Base-by-base conservation (phyloP, 1,140 invertebrate genomes). In the Lordiphosa mommai region DNA sequence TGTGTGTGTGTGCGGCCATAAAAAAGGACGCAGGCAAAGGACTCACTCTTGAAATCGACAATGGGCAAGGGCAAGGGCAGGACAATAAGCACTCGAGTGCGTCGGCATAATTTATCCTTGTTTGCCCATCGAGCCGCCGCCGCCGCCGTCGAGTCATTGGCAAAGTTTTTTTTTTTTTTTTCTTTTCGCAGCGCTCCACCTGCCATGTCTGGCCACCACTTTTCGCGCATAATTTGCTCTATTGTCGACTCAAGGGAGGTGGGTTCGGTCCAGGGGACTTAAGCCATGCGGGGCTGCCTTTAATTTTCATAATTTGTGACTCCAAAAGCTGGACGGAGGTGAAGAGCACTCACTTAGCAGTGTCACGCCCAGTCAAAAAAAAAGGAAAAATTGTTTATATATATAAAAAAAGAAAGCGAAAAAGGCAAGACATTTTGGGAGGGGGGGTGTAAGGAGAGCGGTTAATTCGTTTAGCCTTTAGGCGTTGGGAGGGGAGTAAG, bases 61-160 rank as follows among this genome's bases (percentile, higher is more conserved):
- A 50, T n/a, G 8, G 44, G 17, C 56, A 50, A 37, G 12, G 37
- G 37, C 56, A 59, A 32, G 23, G 29, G 37, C 49, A 58, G 58
- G 64, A 85, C 72, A 72, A 85, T 85, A 79, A 76, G 76, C 77
- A 82, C 71, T 82, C 77, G 72, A 82, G 77, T 82, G 76, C 77
- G 76, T 82, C 76, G 76, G 77, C 76, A 82, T 84, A 82, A 82
- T 82, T 82, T 84, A 84, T 84, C 61, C 67, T 72, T 77, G 72
- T 76, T 76, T 76, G 72, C 72, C 53, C 44, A 44, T 55, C 56
- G 64, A 68, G 53, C 38, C 55, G 72, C 66, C 43, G 27, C 23
- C 41, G 38, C 16, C 16, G 13, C 16, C 38, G 20, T 23, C 20
- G 20, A 6, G 5, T 4, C 5, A 23, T 68, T 68, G 73, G 53